phyloP scores from a whole-genome alignment of 2,888 invertebrate species.

The Philhelius pedissequus region DNA sequence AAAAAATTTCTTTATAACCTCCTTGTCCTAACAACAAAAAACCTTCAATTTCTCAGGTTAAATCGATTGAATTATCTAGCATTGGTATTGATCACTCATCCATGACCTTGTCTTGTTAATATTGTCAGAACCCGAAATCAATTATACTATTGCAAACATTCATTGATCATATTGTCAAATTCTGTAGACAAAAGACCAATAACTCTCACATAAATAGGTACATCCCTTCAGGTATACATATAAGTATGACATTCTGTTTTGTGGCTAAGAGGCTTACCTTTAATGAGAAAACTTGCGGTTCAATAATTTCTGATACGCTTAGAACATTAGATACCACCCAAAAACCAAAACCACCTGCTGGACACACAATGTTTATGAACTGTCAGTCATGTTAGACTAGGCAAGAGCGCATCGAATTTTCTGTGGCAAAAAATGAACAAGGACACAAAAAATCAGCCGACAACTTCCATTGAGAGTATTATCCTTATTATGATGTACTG shows the following conservation, averaged over 20 bases:
- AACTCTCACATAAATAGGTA: not conserved
- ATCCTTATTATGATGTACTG: not conserved
- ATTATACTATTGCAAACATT: conserved; percentile 10
- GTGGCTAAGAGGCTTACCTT: conserved; percentile 77
- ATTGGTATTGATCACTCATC: conserved; percentile 10
- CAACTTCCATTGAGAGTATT: not conserved
- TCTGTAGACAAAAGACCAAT: conserved; percentile 45
- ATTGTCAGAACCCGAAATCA: conserved; percentile 24
- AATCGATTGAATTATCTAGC: not conserved
- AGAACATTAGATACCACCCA: conserved; percentile 56
- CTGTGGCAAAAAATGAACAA: not conserved
- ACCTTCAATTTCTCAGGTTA: not conserved
- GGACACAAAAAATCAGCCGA: conserved; percentile 13
- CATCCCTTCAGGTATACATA: not conserved
- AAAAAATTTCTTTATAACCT: too few relatives aligned
- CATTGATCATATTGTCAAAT: not conserved
- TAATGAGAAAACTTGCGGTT: conserved; percentile 79
- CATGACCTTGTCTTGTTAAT: conserved; percentile 20
- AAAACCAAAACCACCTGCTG: conserved; percentile 26
- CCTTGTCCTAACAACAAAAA: too few relatives aligned
- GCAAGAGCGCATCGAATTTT: not conserved
- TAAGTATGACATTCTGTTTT: conserved; percentile 5
- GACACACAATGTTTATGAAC: conserved; percentile 36
- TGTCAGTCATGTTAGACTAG: conserved; percentile 30
- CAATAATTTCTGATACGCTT: conserved; percentile 73